These are phyloP conservation scores for Ditylenchus dipsaci DNA, from an alignment of 1,140 invertebrate species.

Conservation along the genomic window DNA sequence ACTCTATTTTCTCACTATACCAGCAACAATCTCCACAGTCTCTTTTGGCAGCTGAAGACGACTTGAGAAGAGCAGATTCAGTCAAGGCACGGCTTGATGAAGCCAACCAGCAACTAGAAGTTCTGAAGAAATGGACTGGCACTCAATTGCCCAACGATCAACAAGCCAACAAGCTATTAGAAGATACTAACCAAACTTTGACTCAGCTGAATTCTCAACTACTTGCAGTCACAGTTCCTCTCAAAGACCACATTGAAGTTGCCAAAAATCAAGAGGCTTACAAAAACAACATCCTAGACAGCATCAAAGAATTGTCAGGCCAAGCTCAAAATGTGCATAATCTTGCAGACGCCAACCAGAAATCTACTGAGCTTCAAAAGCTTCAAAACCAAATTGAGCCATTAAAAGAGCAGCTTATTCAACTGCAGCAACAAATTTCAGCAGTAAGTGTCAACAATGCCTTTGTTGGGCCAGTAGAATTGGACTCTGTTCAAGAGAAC, in stretches of 20 bases:
- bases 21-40: background rate
- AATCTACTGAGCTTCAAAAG: background rate
- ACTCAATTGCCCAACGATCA: background rate
- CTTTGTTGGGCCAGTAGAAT: background rate
- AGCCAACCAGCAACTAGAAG: conserved; percentile 1
- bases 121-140: conserved; percentile 5
- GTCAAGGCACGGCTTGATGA: background rate
- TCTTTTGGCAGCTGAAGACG: conserved; percentile 6
- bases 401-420: background rate
- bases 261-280: conserved; percentile 3
- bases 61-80: conserved; percentile 12
- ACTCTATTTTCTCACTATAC: background rate
- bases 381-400: conserved; percentile 11
- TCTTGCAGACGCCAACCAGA: background rate
- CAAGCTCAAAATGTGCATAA: conserved; percentile 1
- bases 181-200: conserved; percentile 2
- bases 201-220: conserved; percentile 4
- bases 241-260: conserved; percentile 4
- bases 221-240: conserved; percentile 1
- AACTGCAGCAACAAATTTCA: background rate
- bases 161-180: background rate
- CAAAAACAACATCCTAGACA: background rate
- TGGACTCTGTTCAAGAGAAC: background rate
- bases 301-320: background rate
- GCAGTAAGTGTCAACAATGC: no score